Evolutionary conservation across 2,797 vertebrate genomes (phyloP), one percentile per base, ranked within the genome.

Genomic region (Lerista edwardsae): DNA sequence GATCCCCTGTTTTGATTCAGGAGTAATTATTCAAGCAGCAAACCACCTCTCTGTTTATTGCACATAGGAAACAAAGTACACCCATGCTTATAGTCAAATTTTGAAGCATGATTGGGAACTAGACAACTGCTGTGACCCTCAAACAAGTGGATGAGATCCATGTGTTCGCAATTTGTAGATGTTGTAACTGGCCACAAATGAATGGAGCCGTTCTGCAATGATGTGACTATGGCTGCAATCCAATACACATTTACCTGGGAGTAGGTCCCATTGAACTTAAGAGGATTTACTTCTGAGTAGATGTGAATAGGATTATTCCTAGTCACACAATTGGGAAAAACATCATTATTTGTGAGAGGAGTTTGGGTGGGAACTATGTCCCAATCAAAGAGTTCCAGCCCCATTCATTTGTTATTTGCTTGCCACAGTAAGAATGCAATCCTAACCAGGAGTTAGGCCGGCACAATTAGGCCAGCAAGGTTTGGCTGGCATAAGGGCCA

Each of bases 21-120:
- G 29, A 61, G 8, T 55, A 55, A 65, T 29, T 73, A 12, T 3
- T 27, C 6, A 55, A 73, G 29, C 44, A 36, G 39, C 7, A 73
- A 51, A 78, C 12, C 21, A 15, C 17, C 29, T 27, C 59, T 27
- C 44, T 64, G 31, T 72, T 72, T 36, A 39, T 39, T 79, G n/a
- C 39, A 14, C 31, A 64, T 5, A 79, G 23, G 39, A 71, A 84
- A 84, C 51, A 72, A 47, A 62, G 27, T 31, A 59, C 11, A 12
- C 39, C 78, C 9, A 31, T 41, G 2, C 86, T 80, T 82, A 86
- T 79, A 77, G 89, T 90, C 75, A 86, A 86, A 89, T 78, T 61
- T 86, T 86, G 71, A 23, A 47, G 73, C 80, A 79, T 85, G 80
- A 87, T 82, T 1, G 85, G 87, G 83, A 91, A 75, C 73, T 77